These are phyloP conservation scores for Atrina japonica DNA, from an alignment of 2,888 invertebrate genomes.

Conservation along the genomic window DNA sequence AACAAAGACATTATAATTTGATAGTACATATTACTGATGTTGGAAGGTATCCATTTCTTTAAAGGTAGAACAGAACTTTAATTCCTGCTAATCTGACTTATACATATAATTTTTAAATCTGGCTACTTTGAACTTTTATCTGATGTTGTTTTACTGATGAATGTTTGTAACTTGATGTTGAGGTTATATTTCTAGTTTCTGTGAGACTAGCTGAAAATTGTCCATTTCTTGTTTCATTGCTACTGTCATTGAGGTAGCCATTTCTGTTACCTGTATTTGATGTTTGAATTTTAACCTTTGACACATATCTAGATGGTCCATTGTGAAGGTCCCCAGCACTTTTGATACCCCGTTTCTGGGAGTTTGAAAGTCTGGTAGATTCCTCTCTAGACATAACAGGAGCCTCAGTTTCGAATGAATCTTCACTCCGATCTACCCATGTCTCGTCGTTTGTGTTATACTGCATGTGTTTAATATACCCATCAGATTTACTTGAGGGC, in stretches of 20 bases:
- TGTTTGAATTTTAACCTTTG: slow-evolving; percentile 17
- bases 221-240: no score
- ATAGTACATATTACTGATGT: no score
- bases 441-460: background rate
- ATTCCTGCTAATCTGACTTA: no score
- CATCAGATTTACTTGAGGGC: slow-evolving; percentile 60
- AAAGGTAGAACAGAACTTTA: no score
- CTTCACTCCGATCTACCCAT: slow-evolving; percentile 3
- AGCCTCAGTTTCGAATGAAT: background rate
- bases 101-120: no score
- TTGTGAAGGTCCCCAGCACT: slow-evolving; percentile 20
- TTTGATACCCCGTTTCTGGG: slow-evolving; percentile 10
- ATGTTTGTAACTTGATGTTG: no score
- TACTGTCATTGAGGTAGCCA: slow-evolving; percentile 10
- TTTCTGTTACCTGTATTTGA: background rate
- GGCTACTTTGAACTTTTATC: no score
- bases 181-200: no score
- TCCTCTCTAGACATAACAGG: slow-evolving; percentile 8
- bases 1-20: no score
- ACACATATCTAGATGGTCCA: slow-evolving; percentile 8
- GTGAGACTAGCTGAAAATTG: no score
- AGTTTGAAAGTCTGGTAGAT: background rate
- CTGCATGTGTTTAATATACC: slow-evolving; percentile 45
- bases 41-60: no score
- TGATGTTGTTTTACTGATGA: no score